A percentile compares a stretch with the other conserved stretches of the same genome.
Evolutionary conservation across 2,797 vertebrate species (phyloP).

Genomic region (Triplophysa yarkandensis): DNA sequence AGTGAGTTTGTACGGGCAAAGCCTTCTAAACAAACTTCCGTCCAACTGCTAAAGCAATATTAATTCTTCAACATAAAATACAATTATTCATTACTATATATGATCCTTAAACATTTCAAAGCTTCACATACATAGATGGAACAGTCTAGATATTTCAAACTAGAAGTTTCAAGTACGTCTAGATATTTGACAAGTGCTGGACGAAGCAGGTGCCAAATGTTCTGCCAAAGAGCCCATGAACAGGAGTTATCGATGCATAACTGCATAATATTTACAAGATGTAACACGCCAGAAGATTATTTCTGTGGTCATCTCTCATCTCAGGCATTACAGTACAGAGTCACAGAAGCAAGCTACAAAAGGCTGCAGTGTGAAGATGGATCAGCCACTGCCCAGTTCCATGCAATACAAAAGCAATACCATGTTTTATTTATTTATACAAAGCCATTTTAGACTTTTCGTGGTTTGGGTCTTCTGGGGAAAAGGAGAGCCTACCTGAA

Average conservation of each 20-base stretch:
- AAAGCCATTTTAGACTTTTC: not conserved
- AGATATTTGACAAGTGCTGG: not conserved
- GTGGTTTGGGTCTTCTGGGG: not conserved
- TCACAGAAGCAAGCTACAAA: slow-evolving; percentile 10
- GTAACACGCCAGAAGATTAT: not conserved
- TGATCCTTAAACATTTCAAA: not conserved
- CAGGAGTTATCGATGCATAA: not conserved
- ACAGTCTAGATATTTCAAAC: not conserved
- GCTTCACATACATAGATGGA: not conserved
- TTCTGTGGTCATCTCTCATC: slow-evolving; percentile 21
- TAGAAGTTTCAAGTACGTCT: not conserved
- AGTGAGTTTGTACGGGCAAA: not conserved
- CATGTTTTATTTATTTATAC: slow-evolving; percentile 28
- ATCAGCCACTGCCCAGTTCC: not conserved
- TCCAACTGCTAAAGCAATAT: not conserved
- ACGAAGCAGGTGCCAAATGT: not conserved
- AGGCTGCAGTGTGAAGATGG: slow-evolving; percentile 2
- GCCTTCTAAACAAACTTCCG: not conserved
- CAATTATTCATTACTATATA: too few species aligned
- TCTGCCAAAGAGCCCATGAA: not conserved
- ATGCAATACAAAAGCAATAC: not conserved
- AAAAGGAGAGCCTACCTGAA: not conserved
- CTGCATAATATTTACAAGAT: slow-evolving; percentile 6
- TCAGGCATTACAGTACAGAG: slow-evolving; percentile 3
- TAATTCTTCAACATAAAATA: not conserved